A percentile compares a stretch with the other conserved stretches of the same genome.
Conservation (phyloP, 2,888 invertebrate species). For the Acanthoscelides obtectus region DNA sequence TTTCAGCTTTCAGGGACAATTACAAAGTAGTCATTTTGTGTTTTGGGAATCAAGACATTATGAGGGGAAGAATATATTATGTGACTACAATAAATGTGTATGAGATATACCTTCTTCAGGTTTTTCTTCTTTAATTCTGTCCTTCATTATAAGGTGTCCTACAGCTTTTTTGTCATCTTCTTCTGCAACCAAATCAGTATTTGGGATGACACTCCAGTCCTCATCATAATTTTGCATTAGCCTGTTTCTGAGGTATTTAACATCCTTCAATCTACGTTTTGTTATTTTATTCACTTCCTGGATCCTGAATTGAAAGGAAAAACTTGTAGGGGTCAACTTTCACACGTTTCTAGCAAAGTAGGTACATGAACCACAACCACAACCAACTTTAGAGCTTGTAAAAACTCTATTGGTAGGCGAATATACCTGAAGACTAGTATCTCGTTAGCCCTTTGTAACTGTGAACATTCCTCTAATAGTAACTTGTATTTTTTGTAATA, state of each 20-base stretch:
- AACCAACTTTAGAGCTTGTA: too few species aligned
- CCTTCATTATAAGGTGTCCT: constrained; percentile 29
- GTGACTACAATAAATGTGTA: too few species aligned
- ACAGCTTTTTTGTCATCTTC: constrained; percentile 52
- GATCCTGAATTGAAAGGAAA: constrained; percentile 49
- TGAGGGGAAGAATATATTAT: too few species aligned
- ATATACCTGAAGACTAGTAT: constrained; percentile 61
- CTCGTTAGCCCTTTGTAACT: constrained; percentile 73
- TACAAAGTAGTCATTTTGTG: too few species aligned
- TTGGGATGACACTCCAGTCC: constrained; percentile 53
- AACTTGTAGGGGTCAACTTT: constrained; percentile 20
- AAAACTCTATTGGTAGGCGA: too few species aligned
- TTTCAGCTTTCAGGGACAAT: too few species aligned
- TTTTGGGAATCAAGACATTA: too few species aligned
- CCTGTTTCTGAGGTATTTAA: constrained; percentile 63
- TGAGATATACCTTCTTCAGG: constrained; percentile 30
- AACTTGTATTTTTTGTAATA: constrained; percentile 71
- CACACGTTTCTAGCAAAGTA: too few species aligned
- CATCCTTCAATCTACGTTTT: constrained; percentile 63
- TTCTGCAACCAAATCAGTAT: constrained; percentile 40
- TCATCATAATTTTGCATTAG: constrained; percentile 66
- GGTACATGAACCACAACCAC: too few species aligned
- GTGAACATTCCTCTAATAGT: constrained; percentile 68
- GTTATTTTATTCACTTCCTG: constrained; percentile 67
- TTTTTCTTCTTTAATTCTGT: constrained; percentile 40